Evolutionary conservation across 2,797 vertebrate species (phyloP).

Genomic region (Cossypha dichroa): DNA sequence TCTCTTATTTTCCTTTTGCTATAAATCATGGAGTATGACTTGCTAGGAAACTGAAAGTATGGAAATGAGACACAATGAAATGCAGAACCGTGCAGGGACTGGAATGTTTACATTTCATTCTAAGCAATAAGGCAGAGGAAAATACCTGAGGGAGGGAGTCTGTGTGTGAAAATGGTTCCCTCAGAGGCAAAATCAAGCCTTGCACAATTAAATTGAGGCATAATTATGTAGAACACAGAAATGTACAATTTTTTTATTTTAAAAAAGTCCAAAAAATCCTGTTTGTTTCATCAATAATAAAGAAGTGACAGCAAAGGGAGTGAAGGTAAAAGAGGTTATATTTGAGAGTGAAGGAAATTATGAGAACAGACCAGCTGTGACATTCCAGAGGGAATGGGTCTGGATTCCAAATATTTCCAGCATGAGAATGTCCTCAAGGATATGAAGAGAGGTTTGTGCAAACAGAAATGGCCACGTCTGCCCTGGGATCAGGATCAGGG

Average conservation of each 20-base stretch:
- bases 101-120: background rate
- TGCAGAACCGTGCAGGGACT: background rate
- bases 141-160: background rate
- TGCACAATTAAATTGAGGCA: background rate
- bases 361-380: background rate
- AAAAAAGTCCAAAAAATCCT: background rate
- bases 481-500: background rate
- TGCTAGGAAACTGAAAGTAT: background rate
- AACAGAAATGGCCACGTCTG: background rate
- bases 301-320: background rate
- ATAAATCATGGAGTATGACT: slow-evolving; percentile 2
- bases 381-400: background rate
- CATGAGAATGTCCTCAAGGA: background rate
- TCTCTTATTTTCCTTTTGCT: background rate
- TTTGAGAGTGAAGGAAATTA: background rate
- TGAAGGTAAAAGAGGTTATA: background rate
- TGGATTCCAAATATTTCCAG: background rate
- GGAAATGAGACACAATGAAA: slow-evolving; percentile 4
- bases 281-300: background rate
- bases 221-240: background rate
- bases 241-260: accelerated
- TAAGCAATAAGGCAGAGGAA: background rate
- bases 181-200: background rate
- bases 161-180: background rate
- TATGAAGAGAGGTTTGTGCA: background rate